Evolutionary conservation across 2,888 invertebrate genomes (phyloP).

Genomic region (Caenorhabditis becei): DNA sequence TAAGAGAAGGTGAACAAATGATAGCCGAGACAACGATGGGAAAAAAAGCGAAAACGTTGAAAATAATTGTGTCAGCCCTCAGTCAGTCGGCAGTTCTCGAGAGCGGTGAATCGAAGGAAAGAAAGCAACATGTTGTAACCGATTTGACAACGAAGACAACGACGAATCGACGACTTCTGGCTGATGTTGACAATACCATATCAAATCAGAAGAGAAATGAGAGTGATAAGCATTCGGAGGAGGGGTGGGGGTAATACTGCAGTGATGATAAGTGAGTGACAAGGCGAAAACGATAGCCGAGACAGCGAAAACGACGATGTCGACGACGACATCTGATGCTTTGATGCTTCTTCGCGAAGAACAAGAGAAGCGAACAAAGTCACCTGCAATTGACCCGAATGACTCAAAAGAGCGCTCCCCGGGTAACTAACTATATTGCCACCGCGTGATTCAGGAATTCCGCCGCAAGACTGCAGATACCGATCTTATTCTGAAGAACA

Average conservation of each 20-base stretch:
- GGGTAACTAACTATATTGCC: constrained; percentile 11
- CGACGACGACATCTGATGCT: no score
- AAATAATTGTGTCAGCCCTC: constrained; percentile 46
- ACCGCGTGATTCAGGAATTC: constrained; percentile 36
- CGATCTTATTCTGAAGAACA: constrained; percentile 19
- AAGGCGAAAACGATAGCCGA: not conserved
- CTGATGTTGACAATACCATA: constrained; percentile 30
- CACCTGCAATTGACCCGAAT: constrained; percentile 45
- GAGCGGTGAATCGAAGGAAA: constrained; percentile 14
- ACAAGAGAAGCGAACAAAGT: constrained; percentile 5
- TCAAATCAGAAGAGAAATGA: constrained; percentile 8
- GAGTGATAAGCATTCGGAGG: constrained; percentile 36
- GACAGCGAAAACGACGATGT: not conserved
- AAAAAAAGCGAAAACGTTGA: constrained; percentile 22
- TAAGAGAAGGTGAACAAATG: constrained; percentile 23
- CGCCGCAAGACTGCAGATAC: constrained; percentile 24
- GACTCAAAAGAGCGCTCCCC: constrained; percentile 28
- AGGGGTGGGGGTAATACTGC: constrained; percentile 7
- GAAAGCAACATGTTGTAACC: constrained; percentile 55
- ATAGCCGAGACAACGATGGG: constrained; percentile 28
- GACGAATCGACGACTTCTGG: constrained; percentile 9
- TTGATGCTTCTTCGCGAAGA: not conserved
- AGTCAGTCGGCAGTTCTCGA: constrained; percentile 24
- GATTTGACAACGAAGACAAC: constrained; percentile 23
- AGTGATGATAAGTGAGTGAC: constrained; percentile 18